These are phyloP conservation scores for Muraenolepis orangiensis DNA, from an alignment of 2,797 vertebrate genomes.

Conservation along the genomic window DNA sequence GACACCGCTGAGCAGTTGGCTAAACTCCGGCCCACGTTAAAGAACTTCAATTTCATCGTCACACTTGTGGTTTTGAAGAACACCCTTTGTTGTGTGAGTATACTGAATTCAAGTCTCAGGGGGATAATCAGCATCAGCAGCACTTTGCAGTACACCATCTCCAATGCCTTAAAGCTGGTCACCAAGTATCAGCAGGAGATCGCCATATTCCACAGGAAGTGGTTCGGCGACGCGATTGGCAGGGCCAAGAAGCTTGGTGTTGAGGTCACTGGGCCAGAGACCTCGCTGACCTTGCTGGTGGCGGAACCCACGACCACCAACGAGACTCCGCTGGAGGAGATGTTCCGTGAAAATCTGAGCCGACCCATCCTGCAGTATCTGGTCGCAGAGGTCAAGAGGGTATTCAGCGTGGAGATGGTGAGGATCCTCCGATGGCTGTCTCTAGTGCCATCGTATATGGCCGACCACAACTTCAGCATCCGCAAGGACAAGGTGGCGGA, in stretches of 20 bases:
- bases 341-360: constrained; percentile 87
- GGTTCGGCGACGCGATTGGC: constrained; percentile 91
- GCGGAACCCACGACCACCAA: constrained; percentile 66
- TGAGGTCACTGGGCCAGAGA: constrained; percentile 80
- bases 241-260: constrained; percentile 87
- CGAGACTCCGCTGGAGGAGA: constrained; percentile 83
- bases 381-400: constrained; percentile 89
- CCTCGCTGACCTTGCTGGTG: constrained; percentile 58
- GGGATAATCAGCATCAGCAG: constrained; percentile 90
- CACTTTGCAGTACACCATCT: constrained; percentile 89
- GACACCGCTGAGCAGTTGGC: constrained; percentile 78
- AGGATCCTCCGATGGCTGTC: constrained; percentile 92
- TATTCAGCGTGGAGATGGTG: constrained; percentile 91
- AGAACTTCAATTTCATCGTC: constrained; percentile 94
- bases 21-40: constrained; percentile 83
- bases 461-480: constrained; percentile 95
- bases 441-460: constrained; percentile 94
- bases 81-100: constrained; percentile 92
- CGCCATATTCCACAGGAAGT: constrained; percentile 93
- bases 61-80: constrained; percentile 92
- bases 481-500: constrained; percentile 93
- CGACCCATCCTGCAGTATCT: constrained; percentile 87
- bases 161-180: constrained; percentile 93
- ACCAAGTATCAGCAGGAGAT: constrained; percentile 96
- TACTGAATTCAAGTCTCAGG: constrained; percentile 95